phyloP scores from a whole-genome alignment of 2,113 vertebrate species.

The Nansenia antarctica region DNA sequence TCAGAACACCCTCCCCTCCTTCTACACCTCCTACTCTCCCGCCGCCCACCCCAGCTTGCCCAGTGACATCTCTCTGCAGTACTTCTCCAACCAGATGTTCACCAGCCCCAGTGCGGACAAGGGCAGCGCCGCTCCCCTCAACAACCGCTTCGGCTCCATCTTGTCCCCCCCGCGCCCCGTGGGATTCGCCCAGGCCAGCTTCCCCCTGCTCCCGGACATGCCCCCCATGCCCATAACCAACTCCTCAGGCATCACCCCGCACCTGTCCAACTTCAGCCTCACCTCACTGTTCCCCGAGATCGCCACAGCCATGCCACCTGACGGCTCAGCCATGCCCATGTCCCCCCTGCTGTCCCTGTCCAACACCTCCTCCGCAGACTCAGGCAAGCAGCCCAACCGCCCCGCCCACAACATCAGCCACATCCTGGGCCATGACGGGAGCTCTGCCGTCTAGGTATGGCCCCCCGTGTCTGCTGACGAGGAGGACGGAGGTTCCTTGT shows the following conservation, averaged over 20 bases:
- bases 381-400: slow-evolving; percentile 93
- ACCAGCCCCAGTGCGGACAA: slow-evolving; percentile 92
- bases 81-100: slow-evolving; percentile 98
- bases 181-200: slow-evolving; percentile 93
- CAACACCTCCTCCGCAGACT: slow-evolving; percentile 91
- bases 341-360: slow-evolving; percentile 94
- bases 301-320: slow-evolving; percentile 90
- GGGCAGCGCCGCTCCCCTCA: slow-evolving; percentile 83
- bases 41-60: slow-evolving; percentile 94
- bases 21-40: slow-evolving; percentile 96
- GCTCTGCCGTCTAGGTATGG: slow-evolving; percentile 85
- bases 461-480: not conserved
- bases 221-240: slow-evolving; percentile 94
- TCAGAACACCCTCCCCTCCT: slow-evolving; percentile 92
- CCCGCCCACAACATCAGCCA: slow-evolving; percentile 99
- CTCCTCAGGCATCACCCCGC: slow-evolving; percentile 83
- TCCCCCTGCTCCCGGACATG: slow-evolving; percentile 94
- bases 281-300: slow-evolving; percentile 98
- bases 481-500: not conserved
- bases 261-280: slow-evolving; percentile 96
- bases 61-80: slow-evolving; percentile 94
- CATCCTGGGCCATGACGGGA: slow-evolving; percentile 97
- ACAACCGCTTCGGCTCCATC: slow-evolving; percentile 97
- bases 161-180: slow-evolving; percentile 95
- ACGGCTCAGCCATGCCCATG: slow-evolving; percentile 91